phyloP scores from a whole-genome alignment of 2,888 invertebrate species.

The Rugalucina vietnamica region DNA sequence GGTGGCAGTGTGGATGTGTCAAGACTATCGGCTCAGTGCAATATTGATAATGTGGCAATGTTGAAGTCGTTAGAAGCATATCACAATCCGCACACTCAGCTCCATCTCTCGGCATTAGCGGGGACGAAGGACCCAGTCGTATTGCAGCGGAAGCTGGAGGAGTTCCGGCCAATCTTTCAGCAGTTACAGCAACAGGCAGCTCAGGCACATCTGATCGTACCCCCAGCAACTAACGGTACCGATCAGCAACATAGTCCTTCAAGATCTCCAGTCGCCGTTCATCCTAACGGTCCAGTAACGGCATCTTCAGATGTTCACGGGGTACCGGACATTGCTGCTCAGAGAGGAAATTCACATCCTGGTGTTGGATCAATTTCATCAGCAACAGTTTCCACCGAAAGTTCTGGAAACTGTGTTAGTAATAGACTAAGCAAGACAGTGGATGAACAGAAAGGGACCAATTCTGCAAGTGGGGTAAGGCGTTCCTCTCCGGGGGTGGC shows the following conservation, averaged over 20 bases:
- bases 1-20: conserved; percentile 36
- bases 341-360: conserved; percentile 49
- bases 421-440: conserved; percentile 52
- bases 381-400: conserved; percentile 38
- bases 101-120: conserved; percentile 37
- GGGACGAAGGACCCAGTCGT: conserved; percentile 50
- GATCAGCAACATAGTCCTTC: conserved; percentile 48
- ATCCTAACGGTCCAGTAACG: conserved; percentile 24
- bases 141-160: conserved; percentile 57
- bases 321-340: conserved; percentile 35
- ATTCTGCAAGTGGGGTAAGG: conserved; percentile 63
- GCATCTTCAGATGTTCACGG: conserved; percentile 28
- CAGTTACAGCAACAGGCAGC: conserved; percentile 54
- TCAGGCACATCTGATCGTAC: conserved; percentile 21
- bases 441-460: conserved; percentile 65
- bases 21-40: conserved; percentile 56
- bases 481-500: conserved; percentile 77
- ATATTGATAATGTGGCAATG: conserved; percentile 54
- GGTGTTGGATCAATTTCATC: conserved; percentile 37
- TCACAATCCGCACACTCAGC: conserved; percentile 29
- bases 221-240: conserved; percentile 46
- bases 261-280: conserved; percentile 44
- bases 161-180: conserved; percentile 54
- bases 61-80: conserved; percentile 58
- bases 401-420: conserved; percentile 37